Evolutionary conservation across 2,888 invertebrate genomes (phyloP).

Genomic region (Meandrusa payeni): DNA sequence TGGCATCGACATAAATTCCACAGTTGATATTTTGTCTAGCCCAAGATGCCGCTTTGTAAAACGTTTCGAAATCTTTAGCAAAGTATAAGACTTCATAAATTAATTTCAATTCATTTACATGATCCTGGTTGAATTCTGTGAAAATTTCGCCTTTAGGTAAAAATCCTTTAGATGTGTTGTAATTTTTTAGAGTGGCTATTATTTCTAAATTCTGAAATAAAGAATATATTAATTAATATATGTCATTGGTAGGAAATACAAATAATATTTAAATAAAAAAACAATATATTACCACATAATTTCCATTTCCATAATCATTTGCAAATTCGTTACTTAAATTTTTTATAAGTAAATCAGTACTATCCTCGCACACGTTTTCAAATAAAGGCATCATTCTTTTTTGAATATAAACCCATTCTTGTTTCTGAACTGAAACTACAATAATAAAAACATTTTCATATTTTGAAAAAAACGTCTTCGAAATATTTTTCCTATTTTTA

Average conservation of each 20-base stretch:
- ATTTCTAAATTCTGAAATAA: constrained; percentile 53
- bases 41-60: constrained; percentile 81
- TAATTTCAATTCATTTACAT: constrained; percentile 52
- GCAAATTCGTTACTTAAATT: constrained; percentile 52
- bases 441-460: constrained; percentile 23
- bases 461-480: no score
- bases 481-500: no score
- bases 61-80: constrained; percentile 80
- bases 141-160: constrained; percentile 63
- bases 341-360: constrained; percentile 43
- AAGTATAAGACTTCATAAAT: constrained; percentile 74
- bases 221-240: constrained; percentile 2
- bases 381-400: constrained; percentile 60
- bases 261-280: no score
- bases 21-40: constrained; percentile 83
- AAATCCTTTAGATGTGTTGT: constrained; percentile 46
- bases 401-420: constrained; percentile 58
- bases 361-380: constrained; percentile 67
- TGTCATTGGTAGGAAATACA: no score
- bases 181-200: constrained; percentile 45
- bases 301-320: constrained; percentile 42
- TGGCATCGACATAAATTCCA: constrained; percentile 81
- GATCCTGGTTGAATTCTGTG: constrained; percentile 54
- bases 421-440: constrained; percentile 41
- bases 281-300: constrained; percentile 50